These are phyloP conservation scores for Mechanitis mazaeus DNA, from an alignment of 2,888 invertebrate genomes.

Conservation along the genomic window DNA sequence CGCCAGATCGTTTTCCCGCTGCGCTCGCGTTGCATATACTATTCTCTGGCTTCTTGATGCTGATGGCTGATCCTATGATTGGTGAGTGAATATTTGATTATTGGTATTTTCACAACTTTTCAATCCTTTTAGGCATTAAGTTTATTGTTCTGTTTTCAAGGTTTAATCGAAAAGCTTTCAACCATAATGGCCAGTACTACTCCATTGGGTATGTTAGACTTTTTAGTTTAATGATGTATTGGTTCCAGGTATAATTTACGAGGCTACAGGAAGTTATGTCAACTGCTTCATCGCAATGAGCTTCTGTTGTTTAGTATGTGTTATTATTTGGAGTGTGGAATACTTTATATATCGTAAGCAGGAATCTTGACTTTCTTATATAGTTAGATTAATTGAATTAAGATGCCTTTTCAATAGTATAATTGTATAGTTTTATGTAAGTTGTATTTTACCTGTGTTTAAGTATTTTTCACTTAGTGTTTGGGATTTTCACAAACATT, in stretches of 20 bases:
- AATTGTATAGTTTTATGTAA: not conserved
- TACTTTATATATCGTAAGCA: conserved; percentile 48
- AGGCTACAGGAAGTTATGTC: conserved; percentile 78
- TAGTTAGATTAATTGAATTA: not conserved
- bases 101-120: not conserved
- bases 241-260: conserved; percentile 54
- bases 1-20: conserved; percentile 82
- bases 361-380: conserved; percentile 21
- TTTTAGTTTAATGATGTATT: conserved; percentile 4
- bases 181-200: not conserved
- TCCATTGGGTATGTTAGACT: not conserved
- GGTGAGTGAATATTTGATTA: conserved; percentile 59
- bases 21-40: conserved; percentile 85
- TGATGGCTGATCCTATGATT: conserved; percentile 81
- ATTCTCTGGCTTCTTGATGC: conserved; percentile 81
- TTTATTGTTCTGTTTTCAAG: not conserved
- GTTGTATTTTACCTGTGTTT: not conserved
- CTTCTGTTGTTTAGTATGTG: conserved; percentile 79
- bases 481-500: not conserved
- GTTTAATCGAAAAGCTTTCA: not conserved
- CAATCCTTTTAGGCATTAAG: not conserved
- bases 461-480: conserved; percentile 3
- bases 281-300: conserved; percentile 82
- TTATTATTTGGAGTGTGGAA: conserved; percentile 82
- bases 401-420: not conserved